Percentiles rank a stretch among this genome's conserved stretches.
Conservation (phyloP, 2,797 vertebrate species). For the Lutra lutra region DNA sequence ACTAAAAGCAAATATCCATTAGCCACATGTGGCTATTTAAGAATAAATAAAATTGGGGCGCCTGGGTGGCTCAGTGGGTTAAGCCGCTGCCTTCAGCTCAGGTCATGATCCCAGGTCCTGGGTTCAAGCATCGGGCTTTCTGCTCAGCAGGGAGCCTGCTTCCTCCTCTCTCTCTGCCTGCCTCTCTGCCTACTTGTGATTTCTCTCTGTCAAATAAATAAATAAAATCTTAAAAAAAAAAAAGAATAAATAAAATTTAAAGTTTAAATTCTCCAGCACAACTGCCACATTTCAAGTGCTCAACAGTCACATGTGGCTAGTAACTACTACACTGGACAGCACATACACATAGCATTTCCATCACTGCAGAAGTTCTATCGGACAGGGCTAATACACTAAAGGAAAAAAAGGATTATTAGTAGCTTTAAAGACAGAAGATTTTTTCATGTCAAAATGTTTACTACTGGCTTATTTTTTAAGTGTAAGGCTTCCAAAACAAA, state of each 20-base stretch:
- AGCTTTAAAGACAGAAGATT: neutral
- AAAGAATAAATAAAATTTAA: slow-evolving; percentile 10
- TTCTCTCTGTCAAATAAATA: no score
- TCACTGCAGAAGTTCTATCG: neutral
- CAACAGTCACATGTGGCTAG: neutral
- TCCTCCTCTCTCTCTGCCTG: no score
- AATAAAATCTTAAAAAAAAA: no score
- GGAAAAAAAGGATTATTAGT: neutral
- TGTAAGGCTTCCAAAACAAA: neutral
- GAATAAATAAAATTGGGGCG: slow-evolving; percentile 3
- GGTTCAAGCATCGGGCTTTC: no score
- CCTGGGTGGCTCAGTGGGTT: no score
- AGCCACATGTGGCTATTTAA: neutral
- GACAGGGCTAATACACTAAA: neutral
- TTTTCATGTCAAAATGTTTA: neutral
- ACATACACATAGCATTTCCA: neutral
- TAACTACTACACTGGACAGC: neutral
- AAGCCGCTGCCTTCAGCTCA: no score
- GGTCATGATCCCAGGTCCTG: no score
- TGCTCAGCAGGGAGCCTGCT: no score
- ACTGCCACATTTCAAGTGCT: neutral
- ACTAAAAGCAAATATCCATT: neutral
- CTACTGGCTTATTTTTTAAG: neutral
- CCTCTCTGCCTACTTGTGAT: no score
- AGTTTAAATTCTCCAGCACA: neutral